Conservation (phyloP, 1,140 invertebrate genomes). For the Megathymus violae region DNA sequence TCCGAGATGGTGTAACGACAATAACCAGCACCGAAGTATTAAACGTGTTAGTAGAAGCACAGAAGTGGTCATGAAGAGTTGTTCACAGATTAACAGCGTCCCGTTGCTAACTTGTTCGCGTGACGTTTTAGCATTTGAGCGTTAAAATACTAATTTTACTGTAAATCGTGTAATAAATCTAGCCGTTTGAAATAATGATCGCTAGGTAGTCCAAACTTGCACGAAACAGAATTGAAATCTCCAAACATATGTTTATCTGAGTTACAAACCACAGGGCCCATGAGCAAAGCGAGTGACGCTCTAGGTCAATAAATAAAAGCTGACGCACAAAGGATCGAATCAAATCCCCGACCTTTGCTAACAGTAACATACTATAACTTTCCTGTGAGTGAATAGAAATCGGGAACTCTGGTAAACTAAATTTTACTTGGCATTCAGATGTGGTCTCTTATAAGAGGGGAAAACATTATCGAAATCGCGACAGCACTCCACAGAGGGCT, state of each 20-base stretch:
- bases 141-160: no score
- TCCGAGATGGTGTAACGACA: no score
- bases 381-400: conserved; percentile 55
- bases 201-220: no score
- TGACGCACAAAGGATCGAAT: conserved; percentile 49
- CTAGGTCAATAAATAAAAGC: conserved; percentile 50
- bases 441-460: conserved; percentile 65
- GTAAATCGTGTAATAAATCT: no score
- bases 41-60: no score
- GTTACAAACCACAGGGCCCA: conserved; percentile 5
- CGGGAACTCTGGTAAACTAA: conserved; percentile 72
- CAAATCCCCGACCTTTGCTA: conserved; percentile 54
- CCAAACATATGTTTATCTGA: background rate
- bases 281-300: conserved; percentile 5
- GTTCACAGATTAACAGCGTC: no score
- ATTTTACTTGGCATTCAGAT: conserved; percentile 75
- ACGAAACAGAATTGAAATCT: no score
- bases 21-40: no score
- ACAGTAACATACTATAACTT: conserved; percentile 78
- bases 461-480: conserved; percentile 75
- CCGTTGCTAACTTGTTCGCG: no score
- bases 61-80: no score
- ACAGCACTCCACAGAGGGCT: conserved; percentile 66
- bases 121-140: no score
- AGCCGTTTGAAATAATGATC: no score